Evolutionary conservation across 2,113 vertebrate species (phyloP).

Genomic region (Archilochus colubris): DNA sequence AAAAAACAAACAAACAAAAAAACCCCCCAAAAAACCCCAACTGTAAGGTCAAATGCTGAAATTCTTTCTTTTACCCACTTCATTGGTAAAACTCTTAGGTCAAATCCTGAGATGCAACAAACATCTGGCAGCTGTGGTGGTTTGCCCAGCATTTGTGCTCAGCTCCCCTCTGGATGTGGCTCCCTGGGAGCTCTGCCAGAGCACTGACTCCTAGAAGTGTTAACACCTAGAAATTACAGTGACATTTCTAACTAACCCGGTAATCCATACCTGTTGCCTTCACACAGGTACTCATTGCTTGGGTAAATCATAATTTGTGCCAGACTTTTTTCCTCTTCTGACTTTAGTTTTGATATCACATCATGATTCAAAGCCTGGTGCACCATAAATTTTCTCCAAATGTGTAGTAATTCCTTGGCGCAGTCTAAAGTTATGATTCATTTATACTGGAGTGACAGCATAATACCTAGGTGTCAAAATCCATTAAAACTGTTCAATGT

Average conservation of each 20-base stretch:
- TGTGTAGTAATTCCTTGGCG: conserved; percentile 96
- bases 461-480: conserved; percentile 99
- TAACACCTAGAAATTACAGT: conserved; percentile 48
- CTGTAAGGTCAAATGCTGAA: background rate
- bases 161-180: background rate
- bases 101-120: background rate
- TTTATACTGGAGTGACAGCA: conserved; percentile 99
- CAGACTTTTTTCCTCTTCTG: conserved; percentile 78
- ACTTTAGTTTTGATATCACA: conserved; percentile 94
- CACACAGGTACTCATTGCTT: background rate
- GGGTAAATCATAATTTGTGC: conserved; percentile 89
- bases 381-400: conserved; percentile 97
- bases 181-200: background rate
- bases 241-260: conserved; percentile 45
- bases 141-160: background rate
- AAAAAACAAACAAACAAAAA: background rate
- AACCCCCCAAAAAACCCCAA: background rate
- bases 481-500: conserved; percentile 99
- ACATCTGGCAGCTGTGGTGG: background rate
- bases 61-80: background rate
- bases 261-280: conserved; percentile 65
- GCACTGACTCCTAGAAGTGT: background rate
- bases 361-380: conserved; percentile 95
- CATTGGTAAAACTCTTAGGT: background rate
- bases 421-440: conserved; percentile 99